A percentile compares a stretch with the other conserved stretches of the same genome.
Evolutionary conservation across 1,140 invertebrate species (phyloP).

Genomic region (Dicyema japonicum): DNA sequence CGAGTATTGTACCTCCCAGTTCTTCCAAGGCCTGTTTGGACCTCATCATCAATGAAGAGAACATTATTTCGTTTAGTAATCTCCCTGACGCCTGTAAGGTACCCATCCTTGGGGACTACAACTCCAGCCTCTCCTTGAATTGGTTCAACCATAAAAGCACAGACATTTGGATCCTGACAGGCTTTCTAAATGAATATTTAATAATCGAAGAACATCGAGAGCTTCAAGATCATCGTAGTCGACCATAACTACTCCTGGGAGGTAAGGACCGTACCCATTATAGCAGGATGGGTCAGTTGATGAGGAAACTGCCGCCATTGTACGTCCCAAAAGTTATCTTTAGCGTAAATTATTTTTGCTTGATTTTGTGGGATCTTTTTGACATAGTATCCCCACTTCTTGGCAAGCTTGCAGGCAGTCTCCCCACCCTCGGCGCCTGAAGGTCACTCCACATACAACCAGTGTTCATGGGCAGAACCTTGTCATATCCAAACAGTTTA

Average conservation of each 20-base stretch:
- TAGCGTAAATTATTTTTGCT: conserved; percentile 61
- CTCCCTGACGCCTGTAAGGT: conserved; percentile 47
- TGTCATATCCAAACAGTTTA: conserved; percentile 58
- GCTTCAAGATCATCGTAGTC: conserved; percentile 55
- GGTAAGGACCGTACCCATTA: conserved; percentile 59
- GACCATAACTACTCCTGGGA: conserved; percentile 58
- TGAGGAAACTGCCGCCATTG: conserved; percentile 57
- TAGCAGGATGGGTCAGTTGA: conserved; percentile 62
- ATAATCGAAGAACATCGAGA: conserved; percentile 39
- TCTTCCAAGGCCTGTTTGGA: conserved; percentile 59
- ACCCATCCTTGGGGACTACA: conserved; percentile 53
- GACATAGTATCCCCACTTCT: conserved; percentile 63
- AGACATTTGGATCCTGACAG: conserved; percentile 27
- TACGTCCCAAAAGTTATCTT: conserved; percentile 86
- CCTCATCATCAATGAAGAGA: conserved; percentile 80
- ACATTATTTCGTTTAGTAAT: conserved; percentile 73
- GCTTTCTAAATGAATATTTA: no score
- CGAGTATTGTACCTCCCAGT: conserved; percentile 42
- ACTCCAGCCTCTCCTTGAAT: conserved; percentile 96
- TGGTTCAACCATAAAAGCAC: conserved; percentile 91
- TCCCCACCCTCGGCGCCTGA: conserved; percentile 72
- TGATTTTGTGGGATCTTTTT: conserved; percentile 57
- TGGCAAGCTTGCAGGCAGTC: conserved; percentile 58
- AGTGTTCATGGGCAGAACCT: conserved; percentile 82
- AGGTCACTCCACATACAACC: no score